Evolutionary conservation across 2,888 invertebrate species (phyloP).

Genomic region (Campoplex nolae): DNA sequence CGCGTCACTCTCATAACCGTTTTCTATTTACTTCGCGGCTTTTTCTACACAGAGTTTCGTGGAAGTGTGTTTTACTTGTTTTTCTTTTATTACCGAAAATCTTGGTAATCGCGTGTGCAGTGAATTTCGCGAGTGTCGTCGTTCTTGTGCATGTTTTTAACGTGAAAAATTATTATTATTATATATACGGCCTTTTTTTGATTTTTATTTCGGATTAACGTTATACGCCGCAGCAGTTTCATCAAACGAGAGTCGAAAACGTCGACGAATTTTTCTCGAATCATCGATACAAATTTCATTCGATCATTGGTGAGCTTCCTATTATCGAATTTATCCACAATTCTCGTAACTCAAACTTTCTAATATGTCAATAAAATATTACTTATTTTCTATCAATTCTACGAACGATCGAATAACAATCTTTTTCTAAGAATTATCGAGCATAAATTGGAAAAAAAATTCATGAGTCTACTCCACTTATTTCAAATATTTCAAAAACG

Average conservation of each 20-base stretch:
- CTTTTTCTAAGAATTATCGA: neutral
- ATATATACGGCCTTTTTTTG: neutral
- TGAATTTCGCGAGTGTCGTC: constrained; percentile 14
- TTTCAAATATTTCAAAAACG: neutral
- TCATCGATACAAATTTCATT: neutral
- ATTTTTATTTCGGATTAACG: constrained; percentile 45
- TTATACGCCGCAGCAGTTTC: neutral
- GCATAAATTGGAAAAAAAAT: neutral
- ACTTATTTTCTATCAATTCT: neutral
- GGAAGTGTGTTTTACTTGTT: constrained; percentile 9
- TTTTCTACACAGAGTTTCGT: constrained; percentile 2
- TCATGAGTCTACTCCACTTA: neutral
- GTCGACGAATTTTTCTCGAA: neutral
- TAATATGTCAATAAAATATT: neutral
- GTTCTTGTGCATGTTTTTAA: constrained; percentile 9
- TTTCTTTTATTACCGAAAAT: neutral
- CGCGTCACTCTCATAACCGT: neutral
- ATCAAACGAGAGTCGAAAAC: neutral
- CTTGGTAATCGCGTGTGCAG: constrained; percentile 20
- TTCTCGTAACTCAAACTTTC: neutral
- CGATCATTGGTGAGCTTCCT: constrained; percentile 26
- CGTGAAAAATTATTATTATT: neutral
- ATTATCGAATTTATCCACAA: neutral
- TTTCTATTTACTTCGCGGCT: neutral
- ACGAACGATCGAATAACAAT: neutral